Base-by-base conservation (phyloP, 2,888 invertebrate species). In the Cosmia pyralina region DNA sequence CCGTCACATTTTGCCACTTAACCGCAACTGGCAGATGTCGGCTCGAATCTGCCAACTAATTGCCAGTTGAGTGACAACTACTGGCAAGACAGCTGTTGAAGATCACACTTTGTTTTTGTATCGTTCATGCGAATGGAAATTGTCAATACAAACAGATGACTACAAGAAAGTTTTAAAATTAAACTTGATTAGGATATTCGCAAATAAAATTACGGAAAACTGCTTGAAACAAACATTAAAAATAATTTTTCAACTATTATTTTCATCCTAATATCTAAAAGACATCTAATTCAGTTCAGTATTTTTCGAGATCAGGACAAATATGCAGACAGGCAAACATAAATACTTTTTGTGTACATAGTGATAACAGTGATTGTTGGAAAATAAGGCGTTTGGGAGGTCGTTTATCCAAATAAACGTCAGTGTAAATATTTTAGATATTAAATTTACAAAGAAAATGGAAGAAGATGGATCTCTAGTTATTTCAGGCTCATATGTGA, bases 371-470 rank as follows among this genome's bases (percentile, higher is more conserved):
- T 83, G 71, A 79, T 77, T 85, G 85, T 79, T 46, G 64, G 50
- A 83, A 85, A 77, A 85, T 82, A 79, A 77, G 72, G 60, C 71
- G 52, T 83, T 85, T 77, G 83, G 84, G 85, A 79, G 84, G 79
- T 85, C 83, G 83, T 79, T 77, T 83, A 67, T 63, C 38, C 28
- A 68, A 57, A 70, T 44, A 53, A 58, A 60, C 48, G 67, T 71
- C 22, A 67, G 15, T 34, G 62, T 70, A 63, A 58, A 77, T 46
- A 52, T 53, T 72, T 48, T 22, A 41, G 2, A 34, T 60, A 50
- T n/a, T 4, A 48, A 52, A 48, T 19, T 6, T 22, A 22, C 5
- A 0, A 34, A 44, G 17, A 52, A 69, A 72, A 44, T n/a, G 0
- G 13, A 17, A 19, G 19, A 15, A 44, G 22, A 7, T 41, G 10